These are phyloP conservation scores for Leptosomus discolor DNA, from an alignment of 2,113 vertebrate species.

Conservation along the genomic window DNA sequence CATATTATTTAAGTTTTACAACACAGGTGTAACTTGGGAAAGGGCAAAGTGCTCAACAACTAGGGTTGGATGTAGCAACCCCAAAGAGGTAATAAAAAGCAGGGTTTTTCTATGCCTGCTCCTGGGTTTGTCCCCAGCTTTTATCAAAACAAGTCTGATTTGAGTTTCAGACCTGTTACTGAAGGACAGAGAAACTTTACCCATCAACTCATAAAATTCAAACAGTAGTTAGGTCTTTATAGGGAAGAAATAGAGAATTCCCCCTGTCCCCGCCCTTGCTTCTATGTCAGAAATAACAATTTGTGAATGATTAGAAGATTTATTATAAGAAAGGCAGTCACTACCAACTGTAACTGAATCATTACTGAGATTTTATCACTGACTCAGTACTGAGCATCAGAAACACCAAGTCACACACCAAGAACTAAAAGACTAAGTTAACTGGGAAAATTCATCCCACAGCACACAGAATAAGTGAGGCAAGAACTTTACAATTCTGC, in stretches of 20 bases:
- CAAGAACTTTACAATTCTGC: background rate
- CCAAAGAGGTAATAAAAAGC: background rate
- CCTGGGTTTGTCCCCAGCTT: background rate
- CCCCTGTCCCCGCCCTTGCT: rapidly evolving
- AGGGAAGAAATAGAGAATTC: background rate
- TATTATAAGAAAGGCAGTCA: background rate
- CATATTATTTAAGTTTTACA: background rate
- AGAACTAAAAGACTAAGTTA: background rate
- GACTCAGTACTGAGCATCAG: background rate
- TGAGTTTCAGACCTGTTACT: background rate
- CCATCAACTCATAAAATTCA: background rate
- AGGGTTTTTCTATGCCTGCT: background rate
- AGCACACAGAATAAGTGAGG: background rate
- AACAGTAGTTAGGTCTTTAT: background rate
- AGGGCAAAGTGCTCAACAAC: background rate
- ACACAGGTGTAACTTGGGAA: background rate
- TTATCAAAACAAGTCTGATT: background rate
- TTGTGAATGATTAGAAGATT: background rate
- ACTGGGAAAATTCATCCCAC: background rate
- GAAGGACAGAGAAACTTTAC: background rate
- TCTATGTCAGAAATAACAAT: background rate
- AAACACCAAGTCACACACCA: background rate
- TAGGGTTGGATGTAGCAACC: background rate
- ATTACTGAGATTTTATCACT: background rate
- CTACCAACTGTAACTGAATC: background rate